Evolutionary conservation across 2,888 invertebrate genomes (phyloP), one percentile per base, ranked within the genome.

Genomic region (Elegia similella): DNA sequence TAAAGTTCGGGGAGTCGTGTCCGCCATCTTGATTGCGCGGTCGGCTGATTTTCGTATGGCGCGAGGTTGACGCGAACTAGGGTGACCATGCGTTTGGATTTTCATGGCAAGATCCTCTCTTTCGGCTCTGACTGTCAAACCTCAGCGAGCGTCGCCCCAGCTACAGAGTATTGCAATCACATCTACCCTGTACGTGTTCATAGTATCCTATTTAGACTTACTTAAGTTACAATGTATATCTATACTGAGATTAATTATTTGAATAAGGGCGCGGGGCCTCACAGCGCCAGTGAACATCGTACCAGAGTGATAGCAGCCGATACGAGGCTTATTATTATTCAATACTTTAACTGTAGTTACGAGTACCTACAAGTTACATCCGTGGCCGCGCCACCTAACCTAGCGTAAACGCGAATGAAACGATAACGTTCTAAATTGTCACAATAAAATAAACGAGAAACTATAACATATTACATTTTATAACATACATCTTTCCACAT

Each of bases 141-240:
- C 16, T 68, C 59, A 57, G 76, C 79, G 79, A 78, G 80, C 73
- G 76, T 72, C 77, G 69, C 80, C 71, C 83, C 87, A 84, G 86
- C 75, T 73, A 88, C 89, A 89, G 88, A 86, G 88, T 87, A 86
- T 82, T 84, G 84, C 80, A 84, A 76, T 78, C 80, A 85, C 85
- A 86, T 84, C 91, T 91, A 91, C 91, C 91, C 91, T 91, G 91
- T 90, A 90, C 89, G 86, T 84, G 84, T 82, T 87, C 82, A 84
- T 85, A 86, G 80, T 86, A 84, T 77, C 86, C 23, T 87, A 86
- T 84, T 80, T 81, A 86, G 82, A 82, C 81, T 86, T 86, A 86
- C 76, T 80, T 82, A 84, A 75, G 72, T 75, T 80, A 78, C 81
- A 87, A 86, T 84, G 82, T 82, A 75, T 85, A 84, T 77, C 84